Base-by-base conservation (phyloP, 2,113 vertebrate genomes). In the Herpetotheres cachinnans region DNA sequence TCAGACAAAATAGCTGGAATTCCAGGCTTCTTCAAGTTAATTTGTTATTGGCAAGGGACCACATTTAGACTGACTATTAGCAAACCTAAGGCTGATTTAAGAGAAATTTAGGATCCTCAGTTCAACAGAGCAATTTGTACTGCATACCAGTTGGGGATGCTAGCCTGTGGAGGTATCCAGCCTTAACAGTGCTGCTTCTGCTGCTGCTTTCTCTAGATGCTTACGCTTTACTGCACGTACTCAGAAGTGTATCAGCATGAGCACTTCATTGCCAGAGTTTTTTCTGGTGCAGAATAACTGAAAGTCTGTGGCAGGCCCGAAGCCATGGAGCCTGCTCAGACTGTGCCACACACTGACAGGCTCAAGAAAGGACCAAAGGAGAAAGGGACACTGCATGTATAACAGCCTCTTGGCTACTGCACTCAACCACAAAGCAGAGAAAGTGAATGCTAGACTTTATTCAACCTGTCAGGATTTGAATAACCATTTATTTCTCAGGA, bases 1-100 rank as follows among this genome's bases (percentile, higher is more conserved):
- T 94, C 77, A 91, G 63, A 94, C 27, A 87, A 82, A 91, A 82
- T 76, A 79, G 44, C 9, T 96, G 52, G 38, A 95, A 95, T 69
- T 97, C 62, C 70, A 86, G 73, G 46, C 65, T 87, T 70, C 55
- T 93, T 76, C 47, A 62, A 70, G 63, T 92, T 70, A 8, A 32
- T 82, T 89, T 95, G 62, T 65, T 92, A 49, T 72, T 93, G 89
- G 58, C 56, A 72, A 85, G 62, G 30, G 49, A 85, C 44, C 61
- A 76, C 29, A 25, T 82, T 85, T 69, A 90, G 67, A 54, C 36
- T 73, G 46, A 44, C 54, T 70, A 59, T 58, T 86, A 86, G 52
- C 38, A 89, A 92, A 81, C 20, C 9, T 47, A 74, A 30, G n/a
- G 52, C 24, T 71, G 38, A 52, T 50, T 34, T 46, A 78, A 67